phyloP scores from a whole-genome alignment of 2,113 vertebrate species.

The Myocastor coypus region DNA sequence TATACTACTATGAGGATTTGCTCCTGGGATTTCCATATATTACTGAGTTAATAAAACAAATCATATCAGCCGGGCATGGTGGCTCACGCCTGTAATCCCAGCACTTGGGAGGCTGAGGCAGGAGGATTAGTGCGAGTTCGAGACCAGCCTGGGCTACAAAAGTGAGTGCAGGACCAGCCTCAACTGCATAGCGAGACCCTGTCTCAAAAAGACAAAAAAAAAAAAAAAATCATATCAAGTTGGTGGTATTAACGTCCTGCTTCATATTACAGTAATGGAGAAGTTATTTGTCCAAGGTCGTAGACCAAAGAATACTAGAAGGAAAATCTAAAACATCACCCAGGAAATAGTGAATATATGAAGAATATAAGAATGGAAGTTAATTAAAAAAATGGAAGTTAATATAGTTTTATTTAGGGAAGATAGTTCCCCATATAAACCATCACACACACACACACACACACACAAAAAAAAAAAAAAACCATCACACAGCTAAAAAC shows the following conservation, averaged over 20 bases:
- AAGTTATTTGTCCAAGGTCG: not conserved
- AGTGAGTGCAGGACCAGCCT: too few species aligned
- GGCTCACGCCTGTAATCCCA: too few species aligned
- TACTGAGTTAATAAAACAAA: not conserved
- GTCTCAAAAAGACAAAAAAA: too few species aligned
- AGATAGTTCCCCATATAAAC: constrained; percentile 18
- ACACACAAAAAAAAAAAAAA: too few species aligned
- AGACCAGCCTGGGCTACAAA: too few species aligned
- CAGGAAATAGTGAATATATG: not conserved
- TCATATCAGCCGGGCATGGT: too few species aligned
- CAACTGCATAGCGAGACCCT: too few species aligned
- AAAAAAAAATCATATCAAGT: too few species aligned
- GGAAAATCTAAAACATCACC: not conserved
- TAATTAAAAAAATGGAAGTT: too few species aligned
- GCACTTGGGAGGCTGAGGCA: too few species aligned
- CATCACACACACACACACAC: constrained; percentile 10
- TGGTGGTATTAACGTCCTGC: not conserved
- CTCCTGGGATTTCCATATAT: not conserved
- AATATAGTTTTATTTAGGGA: constrained; percentile 21
- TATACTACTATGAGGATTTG: not conserved
- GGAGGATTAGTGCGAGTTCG: too few species aligned
- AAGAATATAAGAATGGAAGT: not conserved
- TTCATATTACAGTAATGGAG: not conserved
- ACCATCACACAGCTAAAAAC: constrained; percentile 41
- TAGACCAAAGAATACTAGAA: constrained; percentile 12